phyloP scores from a whole-genome alignment of 1,140 invertebrate species.

The Trialeurodes vaporariorum region DNA sequence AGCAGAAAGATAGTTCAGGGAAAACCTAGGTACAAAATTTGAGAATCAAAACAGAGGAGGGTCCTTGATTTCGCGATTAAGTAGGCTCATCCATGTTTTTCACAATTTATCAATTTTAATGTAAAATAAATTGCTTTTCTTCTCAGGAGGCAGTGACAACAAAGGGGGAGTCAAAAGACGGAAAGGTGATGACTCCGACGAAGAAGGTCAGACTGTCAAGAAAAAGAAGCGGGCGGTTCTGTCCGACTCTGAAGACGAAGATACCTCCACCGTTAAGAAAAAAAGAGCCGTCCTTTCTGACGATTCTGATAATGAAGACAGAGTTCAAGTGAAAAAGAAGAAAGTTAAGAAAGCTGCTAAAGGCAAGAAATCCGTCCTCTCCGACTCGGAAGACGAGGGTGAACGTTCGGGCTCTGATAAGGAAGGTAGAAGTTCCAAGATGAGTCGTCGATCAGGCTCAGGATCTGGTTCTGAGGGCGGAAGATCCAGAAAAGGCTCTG shows the following conservation, averaged over 20 bases:
- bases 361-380: neutral
- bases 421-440: neutral
- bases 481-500: constrained; percentile 5
- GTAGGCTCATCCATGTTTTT: no score
- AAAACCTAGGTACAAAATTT: no score
- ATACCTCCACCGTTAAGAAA: constrained; percentile 21
- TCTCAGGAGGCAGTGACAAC: constrained; percentile 14
- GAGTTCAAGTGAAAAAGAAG: constrained; percentile 24
- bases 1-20: no score
- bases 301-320: constrained; percentile 30
- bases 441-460: neutral
- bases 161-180: constrained; percentile 17
- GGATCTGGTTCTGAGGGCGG: neutral
- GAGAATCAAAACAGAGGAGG: no score
- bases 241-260: constrained; percentile 33
- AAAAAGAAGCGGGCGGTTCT: constrained; percentile 30
- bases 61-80: no score
- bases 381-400: constrained; percentile 18
- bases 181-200: constrained; percentile 16
- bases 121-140: constrained; percentile 15
- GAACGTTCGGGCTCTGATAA: constrained; percentile 1
- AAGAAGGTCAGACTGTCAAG: constrained; percentile 8
- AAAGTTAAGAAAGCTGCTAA: constrained; percentile 16
- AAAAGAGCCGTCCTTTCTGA: constrained; percentile 13
- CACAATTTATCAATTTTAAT: no score